Percentiles rank a stretch among this genome's conserved stretches.
Conservation (phyloP, 2,888 invertebrate species). For the Cistogaster globosa region DNA sequence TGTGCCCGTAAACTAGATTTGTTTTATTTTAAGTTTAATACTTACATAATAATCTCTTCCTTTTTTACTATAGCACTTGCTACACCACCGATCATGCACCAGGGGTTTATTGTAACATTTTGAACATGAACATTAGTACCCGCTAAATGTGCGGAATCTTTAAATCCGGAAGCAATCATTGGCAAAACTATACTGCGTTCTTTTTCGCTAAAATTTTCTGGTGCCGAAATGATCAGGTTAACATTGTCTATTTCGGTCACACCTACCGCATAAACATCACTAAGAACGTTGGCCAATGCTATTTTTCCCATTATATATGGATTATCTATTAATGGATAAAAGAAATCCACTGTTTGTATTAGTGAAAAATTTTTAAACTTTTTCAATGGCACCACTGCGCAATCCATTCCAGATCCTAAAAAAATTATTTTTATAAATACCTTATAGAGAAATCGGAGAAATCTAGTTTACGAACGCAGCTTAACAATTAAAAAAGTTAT, state of each 20-base stretch:
- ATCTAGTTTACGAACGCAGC: too few species aligned
- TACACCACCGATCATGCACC: constrained; percentile 93
- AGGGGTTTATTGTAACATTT: constrained; percentile 91
- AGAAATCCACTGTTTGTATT: constrained; percentile 93
- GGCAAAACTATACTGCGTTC: constrained; percentile 90
- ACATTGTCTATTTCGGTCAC: constrained; percentile 92
- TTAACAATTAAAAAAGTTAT: too few species aligned
- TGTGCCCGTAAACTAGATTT: too few species aligned
- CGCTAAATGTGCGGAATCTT: constrained; percentile 88
- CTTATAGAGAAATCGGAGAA: too few species aligned
- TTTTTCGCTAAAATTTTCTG: constrained; percentile 89
- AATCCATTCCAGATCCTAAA: constrained; percentile 92
- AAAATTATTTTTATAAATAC: constrained; percentile 10
- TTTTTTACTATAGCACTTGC: constrained; percentile 93
- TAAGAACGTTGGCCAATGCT: constrained; percentile 92
- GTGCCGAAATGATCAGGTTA: constrained; percentile 89
- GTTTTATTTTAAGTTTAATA: constrained; percentile 77
- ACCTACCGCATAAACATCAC: constrained; percentile 93
- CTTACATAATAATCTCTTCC: constrained; percentile 92
- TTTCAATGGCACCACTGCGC: constrained; percentile 89
- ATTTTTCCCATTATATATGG: constrained; percentile 92
- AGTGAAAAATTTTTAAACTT: constrained; percentile 88
- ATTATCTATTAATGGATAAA: constrained; percentile 93
- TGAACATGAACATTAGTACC: constrained; percentile 89
- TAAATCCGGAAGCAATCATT: constrained; percentile 90